These are phyloP conservation scores for Crotalus horridus DNA, from an alignment of 2,113 vertebrate species.

Conservation along the genomic window DNA sequence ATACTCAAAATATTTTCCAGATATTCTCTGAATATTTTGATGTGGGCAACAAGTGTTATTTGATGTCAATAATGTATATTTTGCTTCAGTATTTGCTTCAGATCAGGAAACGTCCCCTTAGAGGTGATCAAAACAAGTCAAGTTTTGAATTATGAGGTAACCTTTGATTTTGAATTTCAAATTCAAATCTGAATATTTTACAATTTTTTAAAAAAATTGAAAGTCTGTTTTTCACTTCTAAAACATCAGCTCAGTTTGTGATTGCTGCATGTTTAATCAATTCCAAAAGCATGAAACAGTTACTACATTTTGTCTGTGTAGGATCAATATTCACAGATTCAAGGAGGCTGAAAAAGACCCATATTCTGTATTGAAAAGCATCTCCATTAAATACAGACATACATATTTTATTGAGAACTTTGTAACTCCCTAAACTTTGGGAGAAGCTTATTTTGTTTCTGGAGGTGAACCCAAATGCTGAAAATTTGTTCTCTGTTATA, in stretches of 20 bases:
- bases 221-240: slow-evolving; percentile 9
- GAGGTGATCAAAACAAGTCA: slow-evolving; percentile 33
- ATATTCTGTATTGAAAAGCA: neutral
- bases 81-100: slow-evolving; percentile 33
- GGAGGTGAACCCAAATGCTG: neutral
- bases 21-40: slow-evolving; percentile 9
- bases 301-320: neutral
- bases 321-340: neutral
- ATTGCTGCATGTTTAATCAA: slow-evolving; percentile 16
- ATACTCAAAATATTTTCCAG: slow-evolving; percentile 14
- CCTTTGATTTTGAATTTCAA: slow-evolving; percentile 28
- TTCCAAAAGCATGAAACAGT: neutral
- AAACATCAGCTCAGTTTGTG: slow-evolving; percentile 23
- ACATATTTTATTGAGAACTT: neutral
- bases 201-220: neutral
- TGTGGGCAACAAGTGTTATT: slow-evolving; percentile 16
- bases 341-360: neutral
- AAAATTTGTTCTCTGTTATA: neutral
- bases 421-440: neutral
- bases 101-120: slow-evolving; percentile 30
- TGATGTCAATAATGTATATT: slow-evolving; percentile 24
- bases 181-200: slow-evolving; percentile 12
- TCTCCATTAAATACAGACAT: neutral
- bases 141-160: slow-evolving; percentile 33
- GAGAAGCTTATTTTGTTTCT: neutral